A percentile compares a stretch with the other conserved stretches of the same genome.
These are phyloP conservation scores for Lytechinus variegatus DNA, from an alignment of 35 echinoderm and acorn worm species.

Conservation along the genomic window DNA sequence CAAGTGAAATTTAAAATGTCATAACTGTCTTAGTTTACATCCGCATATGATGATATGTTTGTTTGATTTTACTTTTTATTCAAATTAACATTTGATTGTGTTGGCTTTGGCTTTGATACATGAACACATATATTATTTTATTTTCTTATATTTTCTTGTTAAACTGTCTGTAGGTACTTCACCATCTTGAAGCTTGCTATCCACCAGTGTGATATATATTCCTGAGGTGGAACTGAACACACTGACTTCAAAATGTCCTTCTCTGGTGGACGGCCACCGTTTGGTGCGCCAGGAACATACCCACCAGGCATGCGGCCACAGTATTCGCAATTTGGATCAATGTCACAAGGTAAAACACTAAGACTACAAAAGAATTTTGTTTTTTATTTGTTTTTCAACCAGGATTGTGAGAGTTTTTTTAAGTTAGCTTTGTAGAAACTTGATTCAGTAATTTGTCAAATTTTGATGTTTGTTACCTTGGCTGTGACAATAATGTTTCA, in stretches of 20 bases:
- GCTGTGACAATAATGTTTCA: too few species aligned
- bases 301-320: conserved; percentile 32
- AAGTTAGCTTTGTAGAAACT: too few species aligned
- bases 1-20: too few species aligned
- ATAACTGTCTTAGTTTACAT: too few species aligned
- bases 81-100: too few species aligned
- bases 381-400: too few species aligned
- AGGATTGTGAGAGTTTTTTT: too few species aligned
- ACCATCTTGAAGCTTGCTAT: neutral
- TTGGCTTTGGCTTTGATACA: neutral
- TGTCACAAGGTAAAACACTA: neutral
- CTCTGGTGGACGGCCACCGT: conserved; percentile 50
- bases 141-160: neutral
- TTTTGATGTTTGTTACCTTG: too few species aligned
- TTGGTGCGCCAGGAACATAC: conserved; percentile 51
- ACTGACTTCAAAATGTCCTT: conserved; percentile 49
- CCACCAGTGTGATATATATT: neutral
- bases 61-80: too few species aligned
- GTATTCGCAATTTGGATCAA: conserved; percentile 27
- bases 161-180: neutral
- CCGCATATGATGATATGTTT: too few species aligned
- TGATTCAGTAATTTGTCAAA: too few species aligned
- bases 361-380: too few species aligned
- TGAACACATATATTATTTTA: neutral
- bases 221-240: neutral